Conservation (phyloP, 2,797 vertebrate genomes). For the Ptychadena robeensis region DNA sequence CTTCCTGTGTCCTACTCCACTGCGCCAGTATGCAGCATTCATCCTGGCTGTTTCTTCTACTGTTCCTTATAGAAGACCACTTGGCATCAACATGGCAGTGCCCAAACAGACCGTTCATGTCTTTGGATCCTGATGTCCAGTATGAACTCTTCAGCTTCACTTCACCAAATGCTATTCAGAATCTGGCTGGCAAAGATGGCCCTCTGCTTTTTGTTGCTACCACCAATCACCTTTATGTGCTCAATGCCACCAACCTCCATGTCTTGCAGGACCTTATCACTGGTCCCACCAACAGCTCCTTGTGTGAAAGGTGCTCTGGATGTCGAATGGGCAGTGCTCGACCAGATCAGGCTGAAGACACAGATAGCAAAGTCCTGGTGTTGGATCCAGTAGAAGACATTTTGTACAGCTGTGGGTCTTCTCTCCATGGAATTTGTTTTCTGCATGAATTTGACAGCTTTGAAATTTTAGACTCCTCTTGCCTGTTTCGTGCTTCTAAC, state of each 20-base stretch:
- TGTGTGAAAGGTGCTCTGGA: constrained; percentile 81
- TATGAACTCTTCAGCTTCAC: constrained; percentile 84
- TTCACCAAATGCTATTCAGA: constrained; percentile 80
- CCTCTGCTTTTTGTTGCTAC: constrained; percentile 82
- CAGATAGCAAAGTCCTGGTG: constrained; percentile 82
- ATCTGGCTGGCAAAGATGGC: constrained; percentile 77
- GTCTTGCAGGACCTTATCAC: constrained; percentile 70
- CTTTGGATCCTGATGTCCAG: constrained; percentile 81
- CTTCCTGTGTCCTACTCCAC: not conserved
- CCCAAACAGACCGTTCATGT: constrained; percentile 70
- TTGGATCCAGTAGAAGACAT: constrained; percentile 84
- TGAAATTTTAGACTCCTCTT: constrained; percentile 73
- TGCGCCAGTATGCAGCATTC: not conserved
- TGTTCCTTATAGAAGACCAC: not conserved
- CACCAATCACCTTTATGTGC: constrained; percentile 83
- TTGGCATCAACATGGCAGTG: constrained; percentile 71
- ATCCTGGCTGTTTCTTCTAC: not conserved
- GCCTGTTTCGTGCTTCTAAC: constrained; percentile 78
- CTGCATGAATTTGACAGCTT: constrained; percentile 77
- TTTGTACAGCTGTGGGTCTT: constrained; percentile 88
- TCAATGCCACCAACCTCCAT: constrained; percentile 68
- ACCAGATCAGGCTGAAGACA: constrained; percentile 72
- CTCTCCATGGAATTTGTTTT: constrained; percentile 86
- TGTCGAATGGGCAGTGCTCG: constrained; percentile 71
- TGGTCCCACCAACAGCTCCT: constrained; percentile 79